These are phyloP conservation scores for Spinus olivaceus DNA, from an alignment of 2,797 vertebrate species.

Conservation along the genomic window DNA sequence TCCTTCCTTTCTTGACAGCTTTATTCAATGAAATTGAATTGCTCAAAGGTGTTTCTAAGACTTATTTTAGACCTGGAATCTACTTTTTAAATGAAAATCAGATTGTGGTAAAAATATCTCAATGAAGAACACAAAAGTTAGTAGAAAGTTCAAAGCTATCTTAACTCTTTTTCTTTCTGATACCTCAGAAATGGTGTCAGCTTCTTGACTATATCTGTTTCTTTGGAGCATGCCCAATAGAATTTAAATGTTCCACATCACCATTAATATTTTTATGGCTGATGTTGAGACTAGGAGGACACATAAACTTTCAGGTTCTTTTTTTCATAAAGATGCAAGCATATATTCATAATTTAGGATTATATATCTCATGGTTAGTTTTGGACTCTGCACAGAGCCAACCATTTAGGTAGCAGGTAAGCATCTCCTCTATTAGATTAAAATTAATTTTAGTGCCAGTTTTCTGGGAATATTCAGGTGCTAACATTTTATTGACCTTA, in stretches of 20 bases:
- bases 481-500: background rate
- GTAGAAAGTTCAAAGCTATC: background rate
- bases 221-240: background rate
- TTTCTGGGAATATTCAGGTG: background rate
- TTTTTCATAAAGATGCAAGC: background rate
- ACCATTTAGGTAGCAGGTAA: background rate
- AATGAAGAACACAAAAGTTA: background rate
- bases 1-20: background rate
- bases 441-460: background rate
- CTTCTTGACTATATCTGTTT: background rate
- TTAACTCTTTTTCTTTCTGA: background rate
- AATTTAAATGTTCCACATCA: background rate
- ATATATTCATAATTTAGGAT: background rate
- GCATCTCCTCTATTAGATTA: background rate
- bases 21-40: background rate
- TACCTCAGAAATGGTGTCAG: background rate
- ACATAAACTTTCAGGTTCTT: background rate
- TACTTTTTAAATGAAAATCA: background rate
- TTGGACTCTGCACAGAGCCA: background rate
- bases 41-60: background rate
- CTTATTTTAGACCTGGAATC: background rate
- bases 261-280: background rate
- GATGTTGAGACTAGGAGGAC: background rate
- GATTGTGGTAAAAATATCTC: background rate
- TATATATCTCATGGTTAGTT: background rate